Conservation (phyloP, 2,888 invertebrate species). For the Smittia sp. region DNA sequence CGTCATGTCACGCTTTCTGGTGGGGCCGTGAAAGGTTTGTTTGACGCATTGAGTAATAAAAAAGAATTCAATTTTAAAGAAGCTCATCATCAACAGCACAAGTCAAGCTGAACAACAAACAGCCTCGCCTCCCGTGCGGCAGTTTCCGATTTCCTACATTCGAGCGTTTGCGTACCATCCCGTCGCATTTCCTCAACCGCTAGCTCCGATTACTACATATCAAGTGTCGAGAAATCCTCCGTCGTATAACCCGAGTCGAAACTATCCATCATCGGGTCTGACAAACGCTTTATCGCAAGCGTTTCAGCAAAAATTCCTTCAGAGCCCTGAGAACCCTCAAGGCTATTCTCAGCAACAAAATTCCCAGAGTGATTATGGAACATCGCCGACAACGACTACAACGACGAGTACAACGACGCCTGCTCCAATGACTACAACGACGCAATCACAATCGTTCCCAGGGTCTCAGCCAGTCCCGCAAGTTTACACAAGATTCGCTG, state of each 20-base stretch:
- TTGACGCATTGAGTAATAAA: no score
- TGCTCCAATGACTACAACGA: neutral
- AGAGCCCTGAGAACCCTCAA: neutral
- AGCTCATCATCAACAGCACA: no score
- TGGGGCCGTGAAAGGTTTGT: no score
- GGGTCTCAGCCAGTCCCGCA: conserved; percentile 24
- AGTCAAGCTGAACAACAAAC: neutral
- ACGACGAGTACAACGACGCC: conserved; percentile 17
- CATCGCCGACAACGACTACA: neutral
- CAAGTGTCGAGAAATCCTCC: conserved; percentile 22
- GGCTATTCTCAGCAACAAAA: neutral
- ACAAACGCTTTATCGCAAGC: neutral
- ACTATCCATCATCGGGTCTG: neutral
- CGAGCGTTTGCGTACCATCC: conserved; percentile 36
- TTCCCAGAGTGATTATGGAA: conserved; percentile 16
- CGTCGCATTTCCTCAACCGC: conserved; percentile 35
- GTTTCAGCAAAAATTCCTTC: neutral
- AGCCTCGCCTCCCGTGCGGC: conserved; percentile 14
- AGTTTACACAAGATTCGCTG: neutral
- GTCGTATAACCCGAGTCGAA: neutral
- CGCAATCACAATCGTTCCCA: neutral
- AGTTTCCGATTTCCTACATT: conserved; percentile 39
- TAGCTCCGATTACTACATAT: conserved; percentile 38
- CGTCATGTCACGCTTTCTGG: no score
- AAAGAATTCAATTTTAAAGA: no score